phyloP scores from a whole-genome alignment of 2,113 vertebrate genomes.

The Paramormyrops kingsleyae region DNA sequence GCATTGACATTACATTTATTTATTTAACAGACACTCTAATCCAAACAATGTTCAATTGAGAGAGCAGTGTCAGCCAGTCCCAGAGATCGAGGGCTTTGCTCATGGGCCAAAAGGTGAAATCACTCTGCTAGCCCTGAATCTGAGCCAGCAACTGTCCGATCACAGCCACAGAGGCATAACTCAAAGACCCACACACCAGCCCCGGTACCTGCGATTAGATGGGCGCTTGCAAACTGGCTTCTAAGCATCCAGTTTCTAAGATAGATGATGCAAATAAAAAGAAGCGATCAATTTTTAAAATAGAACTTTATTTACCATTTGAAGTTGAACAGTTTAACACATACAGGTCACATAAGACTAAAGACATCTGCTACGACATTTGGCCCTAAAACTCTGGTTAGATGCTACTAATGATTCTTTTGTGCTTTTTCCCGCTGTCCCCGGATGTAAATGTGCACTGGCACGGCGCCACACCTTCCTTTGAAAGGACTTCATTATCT shows the following conservation, averaged over 20 bases:
- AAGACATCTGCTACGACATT: slow-evolving; percentile 63
- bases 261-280: slow-evolving; percentile 1
- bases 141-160: background rate
- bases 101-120: background rate
- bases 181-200: background rate
- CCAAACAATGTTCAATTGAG: background rate
- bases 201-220: background rate
- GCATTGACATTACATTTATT: background rate
- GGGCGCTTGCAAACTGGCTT: background rate
- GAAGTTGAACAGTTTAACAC: slow-evolving; percentile 70
- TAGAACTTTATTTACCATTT: slow-evolving; percentile 72
- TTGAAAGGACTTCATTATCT: slow-evolving; percentile 27
- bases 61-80: background rate
- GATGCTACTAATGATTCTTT: slow-evolving; percentile 53
- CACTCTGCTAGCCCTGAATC: background rate
- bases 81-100: background rate
- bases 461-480: slow-evolving; percentile 19
- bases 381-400: slow-evolving; percentile 67
- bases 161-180: background rate
- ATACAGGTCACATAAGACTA: slow-evolving; percentile 64
- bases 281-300: slow-evolving; percentile 62
- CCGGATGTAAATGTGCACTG: slow-evolving; percentile 33
- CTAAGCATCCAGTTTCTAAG: background rate
- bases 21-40: background rate
- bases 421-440: slow-evolving; percentile 50